These are phyloP conservation scores for Piezodorus guildinii DNA, from an alignment of 1,140 invertebrate species.

Conservation along the genomic window DNA sequence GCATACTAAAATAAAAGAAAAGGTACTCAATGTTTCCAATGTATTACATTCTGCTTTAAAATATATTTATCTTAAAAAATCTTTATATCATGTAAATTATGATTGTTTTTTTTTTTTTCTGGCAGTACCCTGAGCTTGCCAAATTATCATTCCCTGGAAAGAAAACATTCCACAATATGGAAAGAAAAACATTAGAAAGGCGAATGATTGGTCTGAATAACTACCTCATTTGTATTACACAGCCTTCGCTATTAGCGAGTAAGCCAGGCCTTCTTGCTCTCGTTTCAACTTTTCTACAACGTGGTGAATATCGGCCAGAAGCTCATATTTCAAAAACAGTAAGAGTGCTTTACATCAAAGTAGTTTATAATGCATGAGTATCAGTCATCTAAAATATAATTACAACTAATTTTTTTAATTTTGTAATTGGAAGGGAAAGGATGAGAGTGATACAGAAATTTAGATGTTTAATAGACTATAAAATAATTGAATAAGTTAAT, in stretches of 20 bases:
- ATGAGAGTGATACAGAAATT: too few species aligned
- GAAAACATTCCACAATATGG: conserved; percentile 88
- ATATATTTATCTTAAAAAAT: too few species aligned
- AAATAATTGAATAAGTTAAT: too few species aligned
- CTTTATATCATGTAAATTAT: not conserved
- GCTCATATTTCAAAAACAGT: conserved; percentile 45
- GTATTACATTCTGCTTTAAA: too few species aligned
- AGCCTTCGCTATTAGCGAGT: conserved; percentile 45
- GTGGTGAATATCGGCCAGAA: conserved; percentile 31
- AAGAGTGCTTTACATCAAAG: conserved; percentile 21
- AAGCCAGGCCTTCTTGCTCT: conserved; percentile 55
- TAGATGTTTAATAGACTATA: too few species aligned
- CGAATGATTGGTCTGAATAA: conserved; percentile 73
- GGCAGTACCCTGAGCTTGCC: conserved; percentile 64
- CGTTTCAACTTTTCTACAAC: conserved; percentile 63
- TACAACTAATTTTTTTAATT: too few species aligned
- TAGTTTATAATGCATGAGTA: too few species aligned
- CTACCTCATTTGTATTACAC: conserved; percentile 63
- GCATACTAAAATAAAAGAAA: conserved; percentile 62
- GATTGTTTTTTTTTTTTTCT: conserved; percentile 24
- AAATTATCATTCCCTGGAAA: conserved; percentile 81
- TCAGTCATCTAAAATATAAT: too few species aligned
- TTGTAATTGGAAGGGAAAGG: too few species aligned
- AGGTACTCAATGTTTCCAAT: conserved; percentile 34
- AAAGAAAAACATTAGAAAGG: conserved; percentile 72